Evolutionary conservation across 2,888 invertebrate genomes (phyloP).

Genomic region (Tiphia femorata): DNA sequence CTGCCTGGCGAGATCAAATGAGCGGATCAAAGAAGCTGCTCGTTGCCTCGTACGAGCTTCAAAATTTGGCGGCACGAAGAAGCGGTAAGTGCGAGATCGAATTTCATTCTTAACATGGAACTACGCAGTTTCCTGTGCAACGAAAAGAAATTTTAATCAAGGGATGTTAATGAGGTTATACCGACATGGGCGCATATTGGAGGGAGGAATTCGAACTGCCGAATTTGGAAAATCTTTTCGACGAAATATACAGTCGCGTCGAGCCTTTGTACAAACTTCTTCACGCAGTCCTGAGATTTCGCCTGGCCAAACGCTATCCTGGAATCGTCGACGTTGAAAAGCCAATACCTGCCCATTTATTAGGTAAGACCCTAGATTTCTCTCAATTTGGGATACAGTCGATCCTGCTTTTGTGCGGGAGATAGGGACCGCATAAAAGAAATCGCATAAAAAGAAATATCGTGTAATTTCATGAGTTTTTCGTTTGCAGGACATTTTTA

Average conservation of each 20-base stretch:
- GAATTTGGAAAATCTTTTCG: conserved; percentile 72
- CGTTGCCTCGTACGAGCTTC: conserved; percentile 71
- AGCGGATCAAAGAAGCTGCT: conserved; percentile 74
- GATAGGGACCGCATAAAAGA: too few species aligned
- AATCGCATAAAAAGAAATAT: too few species aligned
- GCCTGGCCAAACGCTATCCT: conserved; percentile 72
- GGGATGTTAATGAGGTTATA: conserved; percentile 71
- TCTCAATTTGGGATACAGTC: too few species aligned
- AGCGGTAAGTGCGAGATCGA: conserved; percentile 71
- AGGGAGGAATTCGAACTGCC: conserved; percentile 76
- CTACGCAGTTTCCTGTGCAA: not conserved
- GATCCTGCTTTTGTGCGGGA: too few species aligned
- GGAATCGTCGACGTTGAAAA: conserved; percentile 71
- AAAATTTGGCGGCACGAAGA: conserved; percentile 75
- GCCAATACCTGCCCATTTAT: conserved; percentile 78
- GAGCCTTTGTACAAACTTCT: conserved; percentile 77
- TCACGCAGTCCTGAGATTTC: conserved; percentile 80
- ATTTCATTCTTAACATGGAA: not conserved
- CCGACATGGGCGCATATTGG: conserved; percentile 77
- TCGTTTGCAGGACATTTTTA: too few species aligned
- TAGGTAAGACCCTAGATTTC: conserved; percentile 71
- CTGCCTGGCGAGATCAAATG: conserved; percentile 76
- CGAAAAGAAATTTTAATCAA: conserved; percentile 7
- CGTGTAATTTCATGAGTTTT: too few species aligned
- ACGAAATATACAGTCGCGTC: conserved; percentile 72